These are phyloP conservation scores for Diadophis punctatus DNA, from an alignment of 2,113 vertebrate species.

Conservation along the genomic window DNA sequence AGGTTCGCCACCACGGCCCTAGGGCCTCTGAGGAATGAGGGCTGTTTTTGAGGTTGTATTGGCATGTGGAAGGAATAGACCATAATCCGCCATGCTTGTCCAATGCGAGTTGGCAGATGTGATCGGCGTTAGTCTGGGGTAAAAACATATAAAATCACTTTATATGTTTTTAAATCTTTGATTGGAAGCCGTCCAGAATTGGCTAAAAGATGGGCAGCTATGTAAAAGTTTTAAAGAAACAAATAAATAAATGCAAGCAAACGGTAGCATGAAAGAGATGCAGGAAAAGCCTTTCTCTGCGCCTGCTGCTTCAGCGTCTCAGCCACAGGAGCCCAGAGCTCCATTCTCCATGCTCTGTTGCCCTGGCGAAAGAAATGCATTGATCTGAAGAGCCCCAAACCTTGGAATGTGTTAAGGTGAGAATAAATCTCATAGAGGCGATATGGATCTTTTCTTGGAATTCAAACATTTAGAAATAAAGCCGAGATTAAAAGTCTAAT, in stretches of 20 bases:
- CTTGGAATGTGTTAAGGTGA: too few species aligned
- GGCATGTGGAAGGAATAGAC: background rate
- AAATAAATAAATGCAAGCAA: background rate
- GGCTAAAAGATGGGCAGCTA: background rate
- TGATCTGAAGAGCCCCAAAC: slow-evolving; percentile 10
- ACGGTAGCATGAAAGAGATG: background rate
- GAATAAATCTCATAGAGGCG: too few species aligned
- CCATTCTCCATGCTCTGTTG: background rate
- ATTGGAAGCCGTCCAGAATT: background rate
- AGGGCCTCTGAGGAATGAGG: background rate
- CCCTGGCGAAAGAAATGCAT: background rate
- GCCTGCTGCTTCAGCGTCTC: background rate
- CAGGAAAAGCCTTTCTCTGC: background rate
- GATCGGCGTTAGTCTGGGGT: background rate
- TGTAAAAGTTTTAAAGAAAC: background rate
- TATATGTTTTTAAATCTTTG: background rate
- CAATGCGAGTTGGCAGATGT: too few species aligned
- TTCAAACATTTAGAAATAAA: too few species aligned
- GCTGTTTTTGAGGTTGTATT: background rate
- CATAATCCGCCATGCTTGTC: background rate
- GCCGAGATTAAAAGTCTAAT: too few species aligned
- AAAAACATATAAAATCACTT: background rate
- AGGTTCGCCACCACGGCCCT: too few species aligned
- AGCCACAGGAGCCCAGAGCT: background rate
- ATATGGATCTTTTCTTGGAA: too few species aligned